phyloP scores from a whole-genome alignment of 2,797 vertebrate genomes.

The Phrynocephalus forsythii region DNA sequence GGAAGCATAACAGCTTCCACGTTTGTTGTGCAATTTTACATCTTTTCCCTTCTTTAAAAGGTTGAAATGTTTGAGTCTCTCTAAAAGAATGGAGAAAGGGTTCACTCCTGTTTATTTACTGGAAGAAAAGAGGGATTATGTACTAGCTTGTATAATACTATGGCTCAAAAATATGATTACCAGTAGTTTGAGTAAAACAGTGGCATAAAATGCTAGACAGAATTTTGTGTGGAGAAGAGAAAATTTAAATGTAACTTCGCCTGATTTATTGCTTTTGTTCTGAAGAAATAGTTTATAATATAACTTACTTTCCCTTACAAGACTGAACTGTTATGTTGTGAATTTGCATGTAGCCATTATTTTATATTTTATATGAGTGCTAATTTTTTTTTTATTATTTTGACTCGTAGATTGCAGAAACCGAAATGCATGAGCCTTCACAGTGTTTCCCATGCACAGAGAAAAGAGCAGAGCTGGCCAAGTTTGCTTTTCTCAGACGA shows the following conservation, averaged over 20 bases:
- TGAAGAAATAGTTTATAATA: neutral
- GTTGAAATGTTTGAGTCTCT: neutral
- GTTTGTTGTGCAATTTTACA: neutral
- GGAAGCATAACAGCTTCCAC: too few species aligned
- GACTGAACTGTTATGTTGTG: neutral
- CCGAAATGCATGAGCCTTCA: constrained; percentile 41
- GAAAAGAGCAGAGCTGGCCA: constrained; percentile 62
- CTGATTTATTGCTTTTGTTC: neutral
- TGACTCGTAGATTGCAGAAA: constrained; percentile 53
- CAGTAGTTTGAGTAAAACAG: neutral
- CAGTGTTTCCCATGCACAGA: constrained; percentile 57
- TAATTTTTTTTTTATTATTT: neutral
- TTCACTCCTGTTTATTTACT: neutral
- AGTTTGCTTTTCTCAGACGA: constrained; percentile 48
- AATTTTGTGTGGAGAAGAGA: neutral
- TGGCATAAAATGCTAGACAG: neutral
- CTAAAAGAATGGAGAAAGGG: neutral
- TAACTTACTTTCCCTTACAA: neutral
- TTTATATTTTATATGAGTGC: constrained; percentile 6
- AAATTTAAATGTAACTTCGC: constrained; percentile 3
- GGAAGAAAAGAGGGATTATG: neutral
- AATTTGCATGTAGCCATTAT: neutral
- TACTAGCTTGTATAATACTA: neutral
- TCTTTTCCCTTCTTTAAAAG: constrained; percentile 22
- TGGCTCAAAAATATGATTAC: neutral